Base-by-base conservation (phyloP, 2,888 invertebrate species). In the Asteroscopus sphinx region DNA sequence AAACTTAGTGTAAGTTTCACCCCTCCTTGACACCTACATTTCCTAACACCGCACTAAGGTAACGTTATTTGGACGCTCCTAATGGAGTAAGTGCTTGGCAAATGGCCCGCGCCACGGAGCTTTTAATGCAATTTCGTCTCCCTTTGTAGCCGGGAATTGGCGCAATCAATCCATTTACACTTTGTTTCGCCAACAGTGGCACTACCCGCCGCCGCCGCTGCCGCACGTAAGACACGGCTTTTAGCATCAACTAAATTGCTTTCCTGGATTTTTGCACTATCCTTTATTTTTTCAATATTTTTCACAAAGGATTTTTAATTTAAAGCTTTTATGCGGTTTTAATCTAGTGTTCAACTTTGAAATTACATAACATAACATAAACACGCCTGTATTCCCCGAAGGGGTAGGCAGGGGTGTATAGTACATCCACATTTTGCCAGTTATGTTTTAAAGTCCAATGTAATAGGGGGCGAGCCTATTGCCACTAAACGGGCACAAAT, bases 141-240 rank as follows among this genome's bases (percentile, higher is more conserved):
- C 94, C 94, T 94, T 94, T 94, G 94, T 94, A 90, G 77, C 72
- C 77, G 79, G 82, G 88, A 94, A 94, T 94, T 94, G 94, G 88
- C 87, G 90, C 94, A 94, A 94, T 94, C 94, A 94, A 92, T 94
- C 93, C 94, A 94, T 94, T 94, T 94, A 93, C 93, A 93, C 94
- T 94, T 92, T 94, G 94, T 94, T 94, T 94, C 94, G 90, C 89
- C 89, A 92, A 91, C 91, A 91, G 85, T 80, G 82, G 70, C 77
- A 79, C 79, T 79, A 73, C 68, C 67, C 71, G 71, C 68, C 73
- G 65, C 67, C 71, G 71, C 68, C 73, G 65, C 69, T 77, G 79
- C 81, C 77, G 78, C 83, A 82, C 74, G 65, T 61, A 79, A 79
- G 79, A 78, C 74, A 79, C 69, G 45, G 88, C 90, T 92, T 91